phyloP scores from a whole-genome alignment of 2,113 vertebrate genomes.

The Chionomys nivalis region DNA sequence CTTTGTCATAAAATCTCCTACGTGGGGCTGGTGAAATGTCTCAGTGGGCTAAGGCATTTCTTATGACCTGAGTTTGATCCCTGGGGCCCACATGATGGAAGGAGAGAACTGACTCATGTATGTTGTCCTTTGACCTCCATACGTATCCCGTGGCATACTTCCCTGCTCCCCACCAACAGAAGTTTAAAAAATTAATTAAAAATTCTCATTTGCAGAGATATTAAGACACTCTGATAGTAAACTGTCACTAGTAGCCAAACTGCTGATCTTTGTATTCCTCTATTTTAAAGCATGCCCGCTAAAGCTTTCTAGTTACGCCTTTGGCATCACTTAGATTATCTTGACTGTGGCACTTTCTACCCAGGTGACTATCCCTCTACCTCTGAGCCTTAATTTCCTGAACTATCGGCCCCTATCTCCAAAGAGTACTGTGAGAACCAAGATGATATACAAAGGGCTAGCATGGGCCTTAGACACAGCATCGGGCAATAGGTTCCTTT shows the following conservation, averaged over 20 bases:
- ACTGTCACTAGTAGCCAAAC: neutral
- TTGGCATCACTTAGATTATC: neutral
- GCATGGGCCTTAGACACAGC: neutral
- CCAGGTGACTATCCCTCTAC: neutral
- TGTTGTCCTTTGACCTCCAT: neutral
- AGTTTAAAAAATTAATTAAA: neutral
- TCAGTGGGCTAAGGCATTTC: neutral
- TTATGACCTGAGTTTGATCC: neutral
- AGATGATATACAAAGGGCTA: neutral
- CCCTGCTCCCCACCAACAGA: neutral
- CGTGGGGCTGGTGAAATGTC: neutral
- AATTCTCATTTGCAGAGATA: neutral
- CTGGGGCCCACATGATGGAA: neutral
- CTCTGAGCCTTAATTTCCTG: neutral
- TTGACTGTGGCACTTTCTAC: neutral
- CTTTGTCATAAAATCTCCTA: neutral
- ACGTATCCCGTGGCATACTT: neutral
- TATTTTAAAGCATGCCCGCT: neutral
- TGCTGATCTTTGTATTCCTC: neutral
- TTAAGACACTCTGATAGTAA: neutral
- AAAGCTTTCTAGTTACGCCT: neutral
- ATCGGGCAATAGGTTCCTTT: neutral
- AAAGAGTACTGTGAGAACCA: neutral
- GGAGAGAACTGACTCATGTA: neutral
- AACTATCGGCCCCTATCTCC: neutral